A percentile compares a stretch with the other conserved stretches of the same genome.
Evolutionary conservation across 2,888 invertebrate species (phyloP).

Genomic region (Drosophila suboccidentalis): DNA sequence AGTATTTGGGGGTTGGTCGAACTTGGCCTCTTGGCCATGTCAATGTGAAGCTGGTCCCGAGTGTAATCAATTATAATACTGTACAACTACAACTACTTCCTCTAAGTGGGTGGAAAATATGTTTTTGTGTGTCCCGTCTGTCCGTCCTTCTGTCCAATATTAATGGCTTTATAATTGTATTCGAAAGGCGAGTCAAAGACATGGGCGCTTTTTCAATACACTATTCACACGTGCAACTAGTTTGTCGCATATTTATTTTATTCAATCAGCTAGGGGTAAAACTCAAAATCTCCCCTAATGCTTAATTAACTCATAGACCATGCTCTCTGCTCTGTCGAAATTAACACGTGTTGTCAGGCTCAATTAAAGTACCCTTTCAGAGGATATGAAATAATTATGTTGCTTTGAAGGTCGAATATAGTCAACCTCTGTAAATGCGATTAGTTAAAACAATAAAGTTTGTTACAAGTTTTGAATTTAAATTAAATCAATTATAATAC

Average conservation of each 20-base stretch:
- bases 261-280: constrained; percentile 1
- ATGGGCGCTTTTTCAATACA: neutral
- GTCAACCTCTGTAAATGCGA: neutral
- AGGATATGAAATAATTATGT: neutral
- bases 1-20: constrained; percentile 12
- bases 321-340: neutral
- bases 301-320: neutral
- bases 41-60: constrained; percentile 55
- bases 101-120: constrained; percentile 24
- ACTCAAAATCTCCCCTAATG: neutral
- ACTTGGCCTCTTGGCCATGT: constrained; percentile 26
- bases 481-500: neutral
- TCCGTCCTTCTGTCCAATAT: constrained; percentile 48
- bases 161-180: constrained; percentile 67
- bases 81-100: neutral
- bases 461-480: neutral
- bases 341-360: neutral
- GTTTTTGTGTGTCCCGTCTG: constrained; percentile 29
- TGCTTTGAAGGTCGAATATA: neutral
- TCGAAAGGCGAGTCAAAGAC: constrained; percentile 15
- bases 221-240: constrained; percentile 5
- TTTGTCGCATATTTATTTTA: constrained; percentile 2
- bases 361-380: neutral
- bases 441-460: neutral
- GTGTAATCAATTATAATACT: constrained; percentile 67